These are phyloP conservation scores for Latrodectus geometricus DNA, from an alignment of 1,140 invertebrate genomes.

Conservation along the genomic window DNA sequence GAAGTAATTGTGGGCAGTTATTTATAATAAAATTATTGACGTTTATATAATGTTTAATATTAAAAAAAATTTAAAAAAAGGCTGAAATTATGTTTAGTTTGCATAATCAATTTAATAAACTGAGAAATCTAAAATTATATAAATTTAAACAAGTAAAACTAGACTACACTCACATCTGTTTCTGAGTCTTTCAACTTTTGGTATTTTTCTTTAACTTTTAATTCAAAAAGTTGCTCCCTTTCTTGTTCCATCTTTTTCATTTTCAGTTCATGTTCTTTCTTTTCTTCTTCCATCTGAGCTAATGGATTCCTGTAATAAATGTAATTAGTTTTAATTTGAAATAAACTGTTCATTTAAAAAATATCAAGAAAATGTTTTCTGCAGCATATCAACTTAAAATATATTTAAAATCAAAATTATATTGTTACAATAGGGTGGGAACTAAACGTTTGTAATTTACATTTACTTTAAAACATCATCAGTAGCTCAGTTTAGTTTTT, in stretches of 20 bases:
- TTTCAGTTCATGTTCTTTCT: slow-evolving; percentile 92
- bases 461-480: too few relatives aligned
- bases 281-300: slow-evolving; percentile 97
- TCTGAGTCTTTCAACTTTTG: slow-evolving; percentile 94
- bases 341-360: not conserved
- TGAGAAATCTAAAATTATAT: slow-evolving; percentile 1
- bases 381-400: not conserved
- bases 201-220: slow-evolving; percentile 92
- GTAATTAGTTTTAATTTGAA: not conserved
- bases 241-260: slow-evolving; percentile 97
- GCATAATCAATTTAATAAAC: too few relatives aligned
- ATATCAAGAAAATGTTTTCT: not conserved
- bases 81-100: too few relatives aligned
- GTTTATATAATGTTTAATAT: too few relatives aligned
- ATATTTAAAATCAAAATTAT: too few relatives aligned
- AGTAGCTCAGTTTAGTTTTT: too few relatives aligned
- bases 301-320: slow-evolving; percentile 87
- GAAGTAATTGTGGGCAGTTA: too few relatives aligned
- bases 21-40: too few relatives aligned
- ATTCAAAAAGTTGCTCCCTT: slow-evolving; percentile 93
- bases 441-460: too few relatives aligned
- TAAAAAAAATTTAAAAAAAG: not conserved
- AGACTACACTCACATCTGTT: slow-evolving; percentile 78
- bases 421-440: too few relatives aligned
- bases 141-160: not conserved